These are phyloP conservation scores for Lithophane leautieri DNA, from an alignment of 2,888 invertebrate genomes.

Conservation along the genomic window DNA sequence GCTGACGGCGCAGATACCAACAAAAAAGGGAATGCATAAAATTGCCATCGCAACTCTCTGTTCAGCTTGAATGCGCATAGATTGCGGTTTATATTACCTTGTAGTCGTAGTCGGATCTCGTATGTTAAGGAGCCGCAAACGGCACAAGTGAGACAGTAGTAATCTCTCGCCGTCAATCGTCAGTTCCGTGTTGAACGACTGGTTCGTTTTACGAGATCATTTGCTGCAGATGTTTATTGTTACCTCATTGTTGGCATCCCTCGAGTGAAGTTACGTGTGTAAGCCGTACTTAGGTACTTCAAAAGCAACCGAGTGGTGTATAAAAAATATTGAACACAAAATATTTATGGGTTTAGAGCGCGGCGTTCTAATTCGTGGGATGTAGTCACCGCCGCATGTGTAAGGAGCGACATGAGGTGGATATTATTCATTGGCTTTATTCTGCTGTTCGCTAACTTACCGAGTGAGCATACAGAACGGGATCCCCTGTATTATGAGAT, in stretches of 20 bases:
- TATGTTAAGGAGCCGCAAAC: not conserved
- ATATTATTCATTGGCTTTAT: constrained; percentile 14
- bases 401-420: constrained; percentile 31
- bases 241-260: constrained; percentile 22
- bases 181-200: constrained; percentile 19
- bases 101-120: not conserved
- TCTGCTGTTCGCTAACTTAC: constrained; percentile 2
- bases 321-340: constrained; percentile 51
- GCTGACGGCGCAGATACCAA: constrained; percentile 28
- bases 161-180: constrained; percentile 15
- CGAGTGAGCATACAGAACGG: constrained; percentile 15
- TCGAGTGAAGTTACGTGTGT: constrained; percentile 8
- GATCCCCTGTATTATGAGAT: constrained; percentile 22
- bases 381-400: not conserved
- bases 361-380: constrained; percentile 10
- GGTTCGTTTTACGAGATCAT: constrained; percentile 7
- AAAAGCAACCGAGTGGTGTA: constrained; percentile 31
- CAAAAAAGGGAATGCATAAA: constrained; percentile 40
- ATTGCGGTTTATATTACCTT: constrained; percentile 24
- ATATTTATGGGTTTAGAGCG: constrained; percentile 39
- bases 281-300: constrained; percentile 12
- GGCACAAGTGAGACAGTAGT: not conserved
- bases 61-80: constrained; percentile 37
- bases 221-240: constrained; percentile 45
- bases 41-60: constrained; percentile 30